Evolutionary conservation across 1,140 invertebrate genomes (phyloP).

Genomic region (Panagrolaimus sp.): DNA sequence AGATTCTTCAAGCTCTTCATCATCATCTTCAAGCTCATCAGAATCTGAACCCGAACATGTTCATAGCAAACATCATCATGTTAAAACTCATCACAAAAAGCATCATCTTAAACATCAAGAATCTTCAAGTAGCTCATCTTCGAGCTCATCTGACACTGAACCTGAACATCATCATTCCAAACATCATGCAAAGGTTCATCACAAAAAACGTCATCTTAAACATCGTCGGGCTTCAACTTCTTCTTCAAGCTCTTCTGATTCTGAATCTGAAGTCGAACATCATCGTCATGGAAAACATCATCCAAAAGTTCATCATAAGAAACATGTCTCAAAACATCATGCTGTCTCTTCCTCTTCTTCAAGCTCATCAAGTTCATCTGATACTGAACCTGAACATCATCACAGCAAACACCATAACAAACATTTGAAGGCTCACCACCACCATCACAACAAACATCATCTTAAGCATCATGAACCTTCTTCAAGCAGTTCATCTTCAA

Average conservation of each 20-base stretch:
- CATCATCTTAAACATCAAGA: neutral
- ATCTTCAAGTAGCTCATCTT: neutral
- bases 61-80: conserved; percentile 4
- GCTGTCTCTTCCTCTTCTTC: neutral
- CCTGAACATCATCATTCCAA: conserved; percentile 6
- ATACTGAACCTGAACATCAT: neutral
- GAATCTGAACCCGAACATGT: neutral
- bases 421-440: neutral
- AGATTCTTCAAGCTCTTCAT: neutral
- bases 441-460: neutral
- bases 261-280: neutral
- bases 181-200: neutral
- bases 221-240: neutral
- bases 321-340: neutral
- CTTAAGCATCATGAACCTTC: neutral
- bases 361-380: neutral
- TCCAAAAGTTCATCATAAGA: neutral
- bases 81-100: neutral
- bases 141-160: neutral
- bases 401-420: neutral
- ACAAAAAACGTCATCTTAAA: neutral
- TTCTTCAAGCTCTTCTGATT: neutral
- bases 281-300: conserved; percentile 10
- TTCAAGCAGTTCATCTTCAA: neutral
- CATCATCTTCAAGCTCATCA: conserved; percentile 4